phyloP scores from a whole-genome alignment of 2,113 vertebrate species.

The Onychostruthus taczanowskii region DNA sequence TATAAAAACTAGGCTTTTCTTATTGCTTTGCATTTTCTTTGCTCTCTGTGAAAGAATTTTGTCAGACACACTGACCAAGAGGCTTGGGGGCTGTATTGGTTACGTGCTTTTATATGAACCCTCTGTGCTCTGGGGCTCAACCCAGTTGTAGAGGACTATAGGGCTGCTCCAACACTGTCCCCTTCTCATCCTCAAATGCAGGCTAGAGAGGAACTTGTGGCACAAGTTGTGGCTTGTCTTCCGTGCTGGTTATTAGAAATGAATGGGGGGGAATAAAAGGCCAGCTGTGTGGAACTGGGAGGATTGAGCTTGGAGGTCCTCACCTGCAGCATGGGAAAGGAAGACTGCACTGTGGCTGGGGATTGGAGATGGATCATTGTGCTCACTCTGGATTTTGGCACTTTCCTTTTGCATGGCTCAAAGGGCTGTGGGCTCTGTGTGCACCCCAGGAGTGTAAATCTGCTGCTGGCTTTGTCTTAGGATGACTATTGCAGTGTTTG shows the following conservation, averaged over 20 bases:
- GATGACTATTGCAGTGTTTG: neutral
- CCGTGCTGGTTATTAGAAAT: neutral
- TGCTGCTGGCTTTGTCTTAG: neutral
- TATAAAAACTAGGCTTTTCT: neutral
- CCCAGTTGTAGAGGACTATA: accelerated
- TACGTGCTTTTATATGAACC: neutral
- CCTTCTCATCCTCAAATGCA: neutral
- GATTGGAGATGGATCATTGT: neutral
- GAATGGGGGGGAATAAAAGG: accelerated
- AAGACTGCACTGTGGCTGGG: neutral
- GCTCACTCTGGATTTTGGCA: neutral
- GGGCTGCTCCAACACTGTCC: neutral
- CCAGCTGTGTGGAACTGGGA: neutral
- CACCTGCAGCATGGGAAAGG: neutral
- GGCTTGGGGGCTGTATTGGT: accelerated
- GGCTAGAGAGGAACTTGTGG: neutral
- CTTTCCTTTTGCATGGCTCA: neutral
- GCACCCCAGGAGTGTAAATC: neutral
- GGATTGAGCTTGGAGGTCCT: neutral
- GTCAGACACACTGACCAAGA: neutral
- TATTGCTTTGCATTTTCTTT: neutral
- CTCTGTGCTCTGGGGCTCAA: neutral
- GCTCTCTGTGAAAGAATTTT: neutral
- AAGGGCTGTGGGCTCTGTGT: neutral
- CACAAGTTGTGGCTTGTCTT: neutral